Conservation (phyloP, 2,888 invertebrate genomes). For the Drosophila prolongata region DNA sequence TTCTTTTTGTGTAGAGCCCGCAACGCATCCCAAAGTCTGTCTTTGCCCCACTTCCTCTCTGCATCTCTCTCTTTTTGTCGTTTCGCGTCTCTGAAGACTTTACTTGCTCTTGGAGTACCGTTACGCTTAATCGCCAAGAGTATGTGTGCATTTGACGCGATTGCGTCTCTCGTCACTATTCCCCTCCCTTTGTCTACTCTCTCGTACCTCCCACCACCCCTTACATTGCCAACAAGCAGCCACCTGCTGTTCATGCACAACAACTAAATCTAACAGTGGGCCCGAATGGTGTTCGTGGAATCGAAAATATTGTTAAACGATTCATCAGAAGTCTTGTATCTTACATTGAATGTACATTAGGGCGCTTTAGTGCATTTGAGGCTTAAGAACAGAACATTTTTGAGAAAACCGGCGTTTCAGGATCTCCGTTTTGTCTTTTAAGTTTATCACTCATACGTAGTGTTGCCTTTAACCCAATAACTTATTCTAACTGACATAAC, state of each 20-base stretch:
- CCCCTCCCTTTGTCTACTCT: background rate
- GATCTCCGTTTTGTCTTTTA: too few relatives aligned
- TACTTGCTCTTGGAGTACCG: slow-evolving; percentile 4
- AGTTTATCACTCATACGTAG: too few relatives aligned
- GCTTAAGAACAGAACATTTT: too few relatives aligned
- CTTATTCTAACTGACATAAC: too few relatives aligned
- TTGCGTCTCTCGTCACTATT: background rate
- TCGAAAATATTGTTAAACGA: too few relatives aligned
- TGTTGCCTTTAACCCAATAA: too few relatives aligned
- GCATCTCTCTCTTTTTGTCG: background rate
- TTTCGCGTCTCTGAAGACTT: background rate
- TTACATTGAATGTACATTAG: too few relatives aligned
- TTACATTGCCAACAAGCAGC: background rate
- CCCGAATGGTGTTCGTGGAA: background rate
- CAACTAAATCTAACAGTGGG: slow-evolving; percentile 5
- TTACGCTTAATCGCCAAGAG: slow-evolving; percentile 16
- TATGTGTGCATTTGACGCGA: slow-evolving; percentile 13
- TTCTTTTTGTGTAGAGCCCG: background rate
- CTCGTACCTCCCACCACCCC: background rate
- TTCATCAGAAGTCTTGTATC: too few relatives aligned
- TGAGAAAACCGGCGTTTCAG: too few relatives aligned
- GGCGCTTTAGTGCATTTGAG: too few relatives aligned
- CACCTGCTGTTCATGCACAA: slow-evolving; percentile 1
- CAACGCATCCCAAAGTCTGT: slow-evolving; percentile 13
- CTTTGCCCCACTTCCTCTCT: background rate